phyloP scores from a whole-genome alignment of 2,888 invertebrate genomes.

The Epinotia bilunana region DNA sequence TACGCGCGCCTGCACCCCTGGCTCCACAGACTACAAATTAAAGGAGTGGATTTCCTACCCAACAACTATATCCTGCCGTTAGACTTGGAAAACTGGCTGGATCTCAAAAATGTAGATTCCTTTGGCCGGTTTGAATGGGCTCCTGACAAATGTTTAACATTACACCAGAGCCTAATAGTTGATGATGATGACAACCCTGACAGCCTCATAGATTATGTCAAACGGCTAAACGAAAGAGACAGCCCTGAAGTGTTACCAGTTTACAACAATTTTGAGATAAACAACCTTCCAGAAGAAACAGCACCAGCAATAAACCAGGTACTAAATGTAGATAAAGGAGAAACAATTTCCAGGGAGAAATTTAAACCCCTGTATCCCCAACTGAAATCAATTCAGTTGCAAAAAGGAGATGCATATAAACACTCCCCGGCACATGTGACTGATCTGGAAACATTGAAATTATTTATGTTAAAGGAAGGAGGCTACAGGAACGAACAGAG shows the following conservation, averaged over 20 bases:
- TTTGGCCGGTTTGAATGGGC: slow-evolving; percentile 72
- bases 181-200: slow-evolving; percentile 63
- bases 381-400: slow-evolving; percentile 47
- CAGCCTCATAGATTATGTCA: slow-evolving; percentile 69
- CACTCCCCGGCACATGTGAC: slow-evolving; percentile 64
- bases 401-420: slow-evolving; percentile 42
- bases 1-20: slow-evolving; percentile 76
- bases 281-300: background rate
- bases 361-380: slow-evolving; percentile 52
- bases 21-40: slow-evolving; percentile 65
- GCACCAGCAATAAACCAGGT: background rate
- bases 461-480: slow-evolving; percentile 72
- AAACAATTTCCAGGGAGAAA: slow-evolving; percentile 49
- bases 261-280: background rate
- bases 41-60: slow-evolving; percentile 81
- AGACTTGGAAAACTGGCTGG: slow-evolving; percentile 78
- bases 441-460: slow-evolving; percentile 59
- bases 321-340: slow-evolving; percentile 11
- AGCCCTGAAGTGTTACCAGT: slow-evolving; percentile 45
- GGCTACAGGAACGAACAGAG: slow-evolving; percentile 64
- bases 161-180: slow-evolving; percentile 56
- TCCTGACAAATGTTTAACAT: slow-evolving; percentile 57
- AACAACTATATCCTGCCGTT: slow-evolving; percentile 71
- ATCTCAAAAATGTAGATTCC: slow-evolving; percentile 75
- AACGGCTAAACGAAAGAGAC: slow-evolving; percentile 60